These are phyloP conservation scores for Marisa cornuarietis DNA, from an alignment of 1,140 invertebrate genomes.

Conservation along the genomic window DNA sequence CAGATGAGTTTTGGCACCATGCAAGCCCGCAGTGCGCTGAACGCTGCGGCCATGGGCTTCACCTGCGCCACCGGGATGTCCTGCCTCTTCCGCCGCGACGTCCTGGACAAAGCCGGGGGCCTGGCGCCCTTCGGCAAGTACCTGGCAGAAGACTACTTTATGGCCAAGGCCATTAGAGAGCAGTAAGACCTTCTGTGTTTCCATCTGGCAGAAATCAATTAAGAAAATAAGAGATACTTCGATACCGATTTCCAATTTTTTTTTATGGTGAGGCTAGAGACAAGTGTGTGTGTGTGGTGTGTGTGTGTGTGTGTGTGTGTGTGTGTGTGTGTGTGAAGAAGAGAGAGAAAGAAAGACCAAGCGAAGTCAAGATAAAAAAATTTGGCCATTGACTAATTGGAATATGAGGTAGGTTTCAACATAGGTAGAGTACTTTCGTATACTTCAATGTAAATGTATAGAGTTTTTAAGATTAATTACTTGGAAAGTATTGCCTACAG, in stretches of 20 bases:
- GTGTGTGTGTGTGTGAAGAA: background rate
- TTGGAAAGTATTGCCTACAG: too few species aligned
- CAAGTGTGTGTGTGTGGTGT: background rate
- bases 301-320: background rate
- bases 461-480: too few species aligned
- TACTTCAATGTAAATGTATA: too few species aligned
- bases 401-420: too few species aligned
- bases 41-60: conserved; percentile 87
- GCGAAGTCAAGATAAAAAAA: too few species aligned
- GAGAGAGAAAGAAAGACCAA: too few species aligned
- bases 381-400: too few species aligned
- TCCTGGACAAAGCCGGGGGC: conserved; percentile 93
- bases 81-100: conserved; percentile 86
- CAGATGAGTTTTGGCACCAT: conserved; percentile 96
- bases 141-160: conserved; percentile 98
- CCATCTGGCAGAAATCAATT: too few species aligned
- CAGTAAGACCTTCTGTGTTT: conserved; percentile 60
- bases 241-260: background rate
- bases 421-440: too few species aligned
- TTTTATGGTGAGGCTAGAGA: background rate
- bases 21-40: conserved; percentile 93
- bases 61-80: conserved; percentile 99
- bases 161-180: conserved; percentile 90
- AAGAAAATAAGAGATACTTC: background rate
- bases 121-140: conserved; percentile 91